Percentiles rank a stretch among this genome's conserved stretches.
Evolutionary conservation across 2,113 vertebrate species (phyloP).

Genomic region (Strix uralensis): DNA sequence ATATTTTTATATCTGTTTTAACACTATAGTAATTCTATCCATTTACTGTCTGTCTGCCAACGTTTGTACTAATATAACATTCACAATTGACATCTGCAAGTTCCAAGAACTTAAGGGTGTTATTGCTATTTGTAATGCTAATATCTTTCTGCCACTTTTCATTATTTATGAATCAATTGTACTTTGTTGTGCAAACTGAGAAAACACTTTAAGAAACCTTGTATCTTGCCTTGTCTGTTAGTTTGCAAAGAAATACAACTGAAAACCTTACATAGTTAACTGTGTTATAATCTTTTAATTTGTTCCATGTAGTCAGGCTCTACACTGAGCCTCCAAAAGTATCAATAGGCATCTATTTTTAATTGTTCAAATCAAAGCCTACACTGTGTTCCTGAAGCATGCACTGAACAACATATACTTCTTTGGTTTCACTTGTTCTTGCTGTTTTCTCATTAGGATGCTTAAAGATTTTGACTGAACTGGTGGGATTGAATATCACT

Average conservation of each 20-base stretch:
- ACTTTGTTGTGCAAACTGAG: background rate
- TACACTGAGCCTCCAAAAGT: background rate
- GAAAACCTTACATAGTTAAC: background rate
- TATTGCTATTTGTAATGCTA: background rate
- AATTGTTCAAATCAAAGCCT: background rate
- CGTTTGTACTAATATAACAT: background rate
- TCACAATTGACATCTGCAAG: background rate
- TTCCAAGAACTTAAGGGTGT: background rate
- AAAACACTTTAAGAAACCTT: background rate
- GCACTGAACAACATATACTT: background rate
- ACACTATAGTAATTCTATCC: background rate
- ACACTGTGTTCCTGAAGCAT: background rate
- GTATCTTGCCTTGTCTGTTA: background rate
- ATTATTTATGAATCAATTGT: background rate
- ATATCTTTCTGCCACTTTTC: background rate
- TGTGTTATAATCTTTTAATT: background rate
- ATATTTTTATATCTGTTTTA: slow-evolving; percentile 1
- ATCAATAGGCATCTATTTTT: background rate
- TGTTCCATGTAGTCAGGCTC: background rate
- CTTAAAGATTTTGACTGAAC: background rate
- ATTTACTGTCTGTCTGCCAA: background rate
- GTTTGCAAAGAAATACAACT: background rate
- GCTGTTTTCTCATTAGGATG: background rate
- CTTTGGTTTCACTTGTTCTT: background rate
- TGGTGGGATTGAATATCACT: background rate